Evolutionary conservation across 2,888 invertebrate species (phyloP).

Genomic region (Diadegma fenestrale): DNA sequence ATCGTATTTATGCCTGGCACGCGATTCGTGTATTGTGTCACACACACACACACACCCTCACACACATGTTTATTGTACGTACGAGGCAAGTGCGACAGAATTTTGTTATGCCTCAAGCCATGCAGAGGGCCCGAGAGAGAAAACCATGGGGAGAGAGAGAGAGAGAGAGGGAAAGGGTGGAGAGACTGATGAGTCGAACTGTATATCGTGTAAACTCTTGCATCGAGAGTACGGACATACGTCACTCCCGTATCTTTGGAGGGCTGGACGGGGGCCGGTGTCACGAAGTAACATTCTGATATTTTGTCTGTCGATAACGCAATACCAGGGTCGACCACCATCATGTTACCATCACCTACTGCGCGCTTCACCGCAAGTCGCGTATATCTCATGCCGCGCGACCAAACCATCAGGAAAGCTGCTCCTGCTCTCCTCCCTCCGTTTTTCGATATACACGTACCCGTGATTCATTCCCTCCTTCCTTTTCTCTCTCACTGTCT

Average conservation of each 20-base stretch:
- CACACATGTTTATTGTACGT: slow-evolving; percentile 21
- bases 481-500: slow-evolving; percentile 26
- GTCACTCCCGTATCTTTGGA: slow-evolving; percentile 70
- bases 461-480: slow-evolving; percentile 19
- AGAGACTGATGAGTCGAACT: slow-evolving; percentile 26
- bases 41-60: background rate
- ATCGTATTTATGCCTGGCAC: slow-evolving; percentile 66
- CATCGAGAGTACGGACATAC: slow-evolving; percentile 63
- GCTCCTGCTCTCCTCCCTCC: slow-evolving; percentile 21
- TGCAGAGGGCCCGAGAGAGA: slow-evolving; percentile 1
- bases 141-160: background rate
- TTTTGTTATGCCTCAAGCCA: background rate
- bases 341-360: slow-evolving; percentile 43
- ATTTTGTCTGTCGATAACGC: slow-evolving; percentile 67
- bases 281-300: slow-evolving; percentile 68
- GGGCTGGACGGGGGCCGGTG: slow-evolving; percentile 60
- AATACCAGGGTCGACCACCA: slow-evolving; percentile 52
- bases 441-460: slow-evolving; percentile 50
- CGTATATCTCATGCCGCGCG: slow-evolving; percentile 8
- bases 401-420: slow-evolving; percentile 32
- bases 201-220: slow-evolving; percentile 51
- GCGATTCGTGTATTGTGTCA: slow-evolving; percentile 27
- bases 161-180: slow-evolving; percentile 14
- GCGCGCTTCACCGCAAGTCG: slow-evolving; percentile 13
- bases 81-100: slow-evolving; percentile 5